These are phyloP conservation scores for Lampris incognitus DNA, from an alignment of 2,113 vertebrate genomes.

Conservation along the genomic window DNA sequence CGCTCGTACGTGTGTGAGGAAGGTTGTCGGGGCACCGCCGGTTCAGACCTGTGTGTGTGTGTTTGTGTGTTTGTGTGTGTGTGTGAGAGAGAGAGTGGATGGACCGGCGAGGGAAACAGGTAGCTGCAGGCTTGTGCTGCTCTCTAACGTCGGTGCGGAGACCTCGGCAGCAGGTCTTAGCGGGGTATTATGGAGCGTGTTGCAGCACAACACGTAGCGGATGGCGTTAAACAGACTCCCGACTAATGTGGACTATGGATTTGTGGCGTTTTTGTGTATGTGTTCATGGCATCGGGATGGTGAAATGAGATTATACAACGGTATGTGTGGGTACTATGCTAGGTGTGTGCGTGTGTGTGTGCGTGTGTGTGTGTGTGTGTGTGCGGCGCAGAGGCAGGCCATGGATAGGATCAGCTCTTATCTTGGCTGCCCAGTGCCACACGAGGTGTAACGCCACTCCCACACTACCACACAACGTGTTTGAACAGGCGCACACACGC, in stretches of 20 bases:
- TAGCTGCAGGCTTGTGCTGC: neutral
- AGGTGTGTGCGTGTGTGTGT: conserved; percentile 29
- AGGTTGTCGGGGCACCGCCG: neutral
- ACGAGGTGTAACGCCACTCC: conserved; percentile 86
- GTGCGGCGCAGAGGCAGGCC: conserved; percentile 72
- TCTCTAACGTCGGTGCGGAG: neutral
- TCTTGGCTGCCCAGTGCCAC: conserved; percentile 85
- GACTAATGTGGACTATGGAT: conserved; percentile 49
- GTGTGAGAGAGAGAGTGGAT: neutral
- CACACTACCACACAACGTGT: conserved; percentile 81
- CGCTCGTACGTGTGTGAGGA: neutral
- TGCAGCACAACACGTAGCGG: neutral
- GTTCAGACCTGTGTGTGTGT: conserved; percentile 1
- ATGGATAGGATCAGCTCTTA: conserved; percentile 84
- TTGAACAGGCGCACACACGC: conserved; percentile 79
- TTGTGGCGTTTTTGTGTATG: conserved; percentile 49
- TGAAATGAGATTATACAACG: conserved; percentile 69
- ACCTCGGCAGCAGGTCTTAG: conserved; percentile 29
- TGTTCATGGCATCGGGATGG: conserved; percentile 59
- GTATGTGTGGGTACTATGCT: conserved; percentile 56
- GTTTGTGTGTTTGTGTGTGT: neutral
- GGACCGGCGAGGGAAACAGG: too few species aligned
- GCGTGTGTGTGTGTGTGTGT: conserved; percentile 72
- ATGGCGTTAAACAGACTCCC: conserved; percentile 21
- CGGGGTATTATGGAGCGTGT: conserved; percentile 17